These are phyloP conservation scores for Eilema caniola DNA, from an alignment of 2,888 invertebrate species.

Conservation along the genomic window DNA sequence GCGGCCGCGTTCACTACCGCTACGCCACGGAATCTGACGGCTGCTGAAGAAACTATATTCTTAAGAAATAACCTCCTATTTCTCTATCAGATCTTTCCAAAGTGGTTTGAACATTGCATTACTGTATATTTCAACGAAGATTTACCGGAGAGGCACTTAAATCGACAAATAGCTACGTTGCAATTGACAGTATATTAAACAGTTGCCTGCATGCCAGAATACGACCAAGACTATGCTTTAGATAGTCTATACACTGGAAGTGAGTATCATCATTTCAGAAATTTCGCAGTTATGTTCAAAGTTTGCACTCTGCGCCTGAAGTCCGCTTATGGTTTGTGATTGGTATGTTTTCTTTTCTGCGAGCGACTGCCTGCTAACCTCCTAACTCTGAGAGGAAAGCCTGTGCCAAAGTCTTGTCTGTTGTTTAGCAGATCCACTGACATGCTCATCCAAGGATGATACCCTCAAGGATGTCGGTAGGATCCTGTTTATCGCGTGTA, in stretches of 20 bases:
- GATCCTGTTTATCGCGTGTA: too few species aligned
- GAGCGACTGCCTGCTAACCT: too few species aligned
- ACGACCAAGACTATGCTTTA: constrained; percentile 58
- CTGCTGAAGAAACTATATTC: background rate
- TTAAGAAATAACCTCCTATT: constrained; percentile 18
- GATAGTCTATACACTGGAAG: constrained; percentile 49
- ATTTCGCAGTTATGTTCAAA: background rate
- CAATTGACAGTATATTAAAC: constrained; percentile 86
- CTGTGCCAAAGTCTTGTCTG: too few species aligned
- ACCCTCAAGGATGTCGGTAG: too few species aligned
- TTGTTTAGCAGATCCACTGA: too few species aligned
- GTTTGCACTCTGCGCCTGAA: too few species aligned
- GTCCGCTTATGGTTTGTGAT: too few species aligned
- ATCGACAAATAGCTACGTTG: constrained; percentile 84
- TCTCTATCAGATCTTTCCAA: constrained; percentile 24
- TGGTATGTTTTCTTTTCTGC: too few species aligned
- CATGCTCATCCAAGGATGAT: too few species aligned
- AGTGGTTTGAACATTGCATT: constrained; percentile 49
- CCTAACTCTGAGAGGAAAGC: too few species aligned
- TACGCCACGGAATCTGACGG: too few species aligned
- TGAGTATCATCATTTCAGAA: background rate
- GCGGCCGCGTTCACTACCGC: too few species aligned
- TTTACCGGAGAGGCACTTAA: constrained; percentile 78
- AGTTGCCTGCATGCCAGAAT: constrained; percentile 82
- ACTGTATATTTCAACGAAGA: constrained; percentile 70